phyloP scores from a whole-genome alignment of 2,113 vertebrate genomes.

The Microtus montanus region DNA sequence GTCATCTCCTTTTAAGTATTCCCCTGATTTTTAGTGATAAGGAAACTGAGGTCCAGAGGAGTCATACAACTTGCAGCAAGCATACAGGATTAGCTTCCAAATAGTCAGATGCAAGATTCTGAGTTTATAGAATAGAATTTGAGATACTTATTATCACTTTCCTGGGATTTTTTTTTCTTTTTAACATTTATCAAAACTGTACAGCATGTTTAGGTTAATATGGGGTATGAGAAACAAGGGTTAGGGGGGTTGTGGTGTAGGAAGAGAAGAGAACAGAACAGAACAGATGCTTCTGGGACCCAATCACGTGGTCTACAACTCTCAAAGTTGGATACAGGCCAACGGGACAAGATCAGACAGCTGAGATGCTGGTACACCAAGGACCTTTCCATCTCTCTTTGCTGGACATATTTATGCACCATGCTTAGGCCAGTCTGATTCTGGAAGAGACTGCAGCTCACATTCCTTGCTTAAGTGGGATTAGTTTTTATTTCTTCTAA shows the following conservation, averaged over 20 bases:
- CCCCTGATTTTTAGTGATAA: neutral
- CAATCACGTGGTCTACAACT: neutral
- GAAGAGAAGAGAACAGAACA: neutral
- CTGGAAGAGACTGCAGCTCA: neutral
- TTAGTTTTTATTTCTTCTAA: neutral
- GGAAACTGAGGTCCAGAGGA: neutral
- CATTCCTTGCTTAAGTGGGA: neutral
- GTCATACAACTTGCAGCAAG: neutral
- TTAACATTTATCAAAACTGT: neutral
- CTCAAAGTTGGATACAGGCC: neutral
- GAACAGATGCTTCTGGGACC: neutral
- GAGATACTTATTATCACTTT: neutral
- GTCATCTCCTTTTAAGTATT: neutral
- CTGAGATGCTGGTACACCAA: neutral
- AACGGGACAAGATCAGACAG: neutral
- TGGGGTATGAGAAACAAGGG: neutral
- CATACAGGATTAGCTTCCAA: neutral
- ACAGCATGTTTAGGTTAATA: neutral
- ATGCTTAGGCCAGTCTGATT: neutral
- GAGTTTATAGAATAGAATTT: constrained; percentile 11
- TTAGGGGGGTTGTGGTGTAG: neutral
- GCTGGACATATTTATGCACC: neutral
- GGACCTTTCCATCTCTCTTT: neutral
- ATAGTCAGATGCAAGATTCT: neutral
- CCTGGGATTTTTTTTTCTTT: neutral